A percentile compares a stretch with the other conserved stretches of the same genome.
phyloP scores from a whole-genome alignment of 2,113 vertebrate genomes.

The Lophotis ruficrista region DNA sequence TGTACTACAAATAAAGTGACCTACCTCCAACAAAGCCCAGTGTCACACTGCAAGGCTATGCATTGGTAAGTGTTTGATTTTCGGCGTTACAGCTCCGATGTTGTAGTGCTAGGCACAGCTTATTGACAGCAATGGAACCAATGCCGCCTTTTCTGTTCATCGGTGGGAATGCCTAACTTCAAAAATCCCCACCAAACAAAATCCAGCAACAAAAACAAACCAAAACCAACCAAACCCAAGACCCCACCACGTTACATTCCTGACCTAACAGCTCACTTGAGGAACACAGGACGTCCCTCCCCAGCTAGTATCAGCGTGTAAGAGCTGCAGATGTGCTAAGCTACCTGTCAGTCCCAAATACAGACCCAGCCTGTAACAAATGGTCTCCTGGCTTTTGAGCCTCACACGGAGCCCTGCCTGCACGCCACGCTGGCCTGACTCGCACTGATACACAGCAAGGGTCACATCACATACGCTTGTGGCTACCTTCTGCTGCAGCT shows the following conservation, averaged over 20 bases:
- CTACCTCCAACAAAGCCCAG: too few relatives aligned
- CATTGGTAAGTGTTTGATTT: too few relatives aligned
- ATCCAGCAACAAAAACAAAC: not conserved
- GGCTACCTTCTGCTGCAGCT: not conserved
- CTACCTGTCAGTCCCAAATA: too few relatives aligned
- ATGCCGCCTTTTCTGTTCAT: not conserved
- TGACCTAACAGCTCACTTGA: too few relatives aligned
- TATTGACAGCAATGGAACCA: not conserved
- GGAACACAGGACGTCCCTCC: not conserved
- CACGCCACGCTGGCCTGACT: accelerated
- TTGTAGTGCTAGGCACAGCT: not conserved
- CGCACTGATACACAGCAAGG: accelerated
- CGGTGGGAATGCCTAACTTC: not conserved
- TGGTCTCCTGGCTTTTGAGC: not conserved
- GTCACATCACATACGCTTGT: accelerated
- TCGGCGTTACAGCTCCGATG: not conserved
- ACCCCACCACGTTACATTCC: not conserved
- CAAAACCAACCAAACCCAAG: not conserved
- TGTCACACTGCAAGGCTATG: accelerated
- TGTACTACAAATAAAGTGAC: not conserved
- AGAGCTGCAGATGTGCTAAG: too few relatives aligned
- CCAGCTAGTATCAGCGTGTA: not conserved
- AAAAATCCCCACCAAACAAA: not conserved
- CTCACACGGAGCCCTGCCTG: not conserved
- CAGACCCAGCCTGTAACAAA: not conserved